Evolutionary conservation across 1,140 invertebrate species (phyloP).

Genomic region (Fragariocoptes setiger): DNA sequence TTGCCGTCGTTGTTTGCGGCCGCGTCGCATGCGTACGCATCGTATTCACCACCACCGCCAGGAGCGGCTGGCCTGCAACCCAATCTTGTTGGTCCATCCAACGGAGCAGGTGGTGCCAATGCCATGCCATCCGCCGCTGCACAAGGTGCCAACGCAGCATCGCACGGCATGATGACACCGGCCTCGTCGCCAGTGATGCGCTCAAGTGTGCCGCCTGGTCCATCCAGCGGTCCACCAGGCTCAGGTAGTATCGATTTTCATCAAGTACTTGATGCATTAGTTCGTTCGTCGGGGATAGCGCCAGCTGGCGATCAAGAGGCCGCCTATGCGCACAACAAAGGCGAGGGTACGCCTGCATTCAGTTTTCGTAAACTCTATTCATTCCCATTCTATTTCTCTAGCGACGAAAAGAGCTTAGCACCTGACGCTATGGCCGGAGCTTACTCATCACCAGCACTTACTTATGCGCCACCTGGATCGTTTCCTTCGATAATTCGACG

Average conservation of each 20-base stretch:
- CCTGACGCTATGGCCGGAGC: neutral
- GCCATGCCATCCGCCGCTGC: neutral
- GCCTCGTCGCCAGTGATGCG: neutral
- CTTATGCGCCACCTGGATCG: no score
- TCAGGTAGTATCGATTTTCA: conserved; percentile 7
- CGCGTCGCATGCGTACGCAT: neutral
- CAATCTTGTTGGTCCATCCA: neutral
- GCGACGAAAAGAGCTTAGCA: neutral
- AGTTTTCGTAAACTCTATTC: conserved; percentile 5
- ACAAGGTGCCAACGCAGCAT: neutral
- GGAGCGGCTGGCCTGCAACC: neutral
- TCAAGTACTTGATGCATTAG: conserved; percentile 8
- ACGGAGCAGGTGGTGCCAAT: neutral
- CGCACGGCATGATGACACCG: neutral
- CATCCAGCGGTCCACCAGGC: neutral
- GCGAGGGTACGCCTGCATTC: conserved; percentile 5
- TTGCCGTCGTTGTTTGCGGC: neutral
- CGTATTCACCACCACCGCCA: neutral
- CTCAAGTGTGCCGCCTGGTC: neutral
- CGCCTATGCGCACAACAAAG: conserved; percentile 4
- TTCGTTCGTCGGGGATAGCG: conserved; percentile 8
- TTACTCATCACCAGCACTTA: neutral
- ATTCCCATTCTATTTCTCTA: conserved; percentile 4
- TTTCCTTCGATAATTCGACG: neutral
- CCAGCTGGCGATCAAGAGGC: conserved; percentile 10